phyloP scores from a whole-genome alignment of 2,113 vertebrate species.

The Chauna torquata region DNA sequence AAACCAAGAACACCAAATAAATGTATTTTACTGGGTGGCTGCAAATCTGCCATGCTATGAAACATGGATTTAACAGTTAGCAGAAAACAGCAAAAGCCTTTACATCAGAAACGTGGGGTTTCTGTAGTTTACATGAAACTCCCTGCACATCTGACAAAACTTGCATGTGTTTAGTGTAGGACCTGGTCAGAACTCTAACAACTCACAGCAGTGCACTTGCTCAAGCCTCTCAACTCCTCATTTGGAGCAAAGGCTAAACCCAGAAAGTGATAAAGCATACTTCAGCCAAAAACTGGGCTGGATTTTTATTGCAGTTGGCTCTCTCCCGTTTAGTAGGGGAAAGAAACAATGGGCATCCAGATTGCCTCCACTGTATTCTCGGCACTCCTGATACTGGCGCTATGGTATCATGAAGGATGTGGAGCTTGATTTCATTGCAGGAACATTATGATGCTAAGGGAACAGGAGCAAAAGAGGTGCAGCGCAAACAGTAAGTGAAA shows the following conservation, averaged over 20 bases:
- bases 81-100: not conserved
- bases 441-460: not conserved
- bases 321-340: not conserved
- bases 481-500: not conserved
- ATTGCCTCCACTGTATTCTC: not conserved
- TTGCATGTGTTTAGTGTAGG: not conserved
- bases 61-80: not conserved
- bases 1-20: not conserved
- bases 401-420: not conserved
- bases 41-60: not conserved
- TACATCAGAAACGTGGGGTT: not conserved
- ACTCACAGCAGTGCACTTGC: not conserved
- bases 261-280: not conserved
- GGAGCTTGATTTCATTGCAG: not conserved
- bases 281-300: not conserved
- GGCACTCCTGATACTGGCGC: not conserved
- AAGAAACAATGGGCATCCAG: not conserved
- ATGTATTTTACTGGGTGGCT: not conserved
- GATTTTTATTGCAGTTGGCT: not conserved
- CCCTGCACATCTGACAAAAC: not conserved
- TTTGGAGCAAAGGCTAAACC: not conserved
- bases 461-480: not conserved
- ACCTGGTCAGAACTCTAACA: not conserved
- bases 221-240: not conserved
- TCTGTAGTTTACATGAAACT: not conserved